phyloP scores from a whole-genome alignment of 1,140 invertebrate genomes.

The Elymnias hypermnestra region DNA sequence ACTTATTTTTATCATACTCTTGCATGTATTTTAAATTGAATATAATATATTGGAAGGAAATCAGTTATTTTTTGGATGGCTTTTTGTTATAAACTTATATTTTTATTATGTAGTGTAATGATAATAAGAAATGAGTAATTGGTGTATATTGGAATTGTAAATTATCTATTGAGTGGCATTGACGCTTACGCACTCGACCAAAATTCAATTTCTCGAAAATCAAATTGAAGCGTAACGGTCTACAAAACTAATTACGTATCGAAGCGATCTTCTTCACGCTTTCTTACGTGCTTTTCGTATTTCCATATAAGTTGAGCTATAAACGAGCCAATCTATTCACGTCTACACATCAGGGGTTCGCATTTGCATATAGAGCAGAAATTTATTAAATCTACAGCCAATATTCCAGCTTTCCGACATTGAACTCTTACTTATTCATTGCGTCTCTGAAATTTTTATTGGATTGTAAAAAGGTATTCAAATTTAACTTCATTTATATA shows the following conservation, averaged over 20 bases:
- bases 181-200: background rate
- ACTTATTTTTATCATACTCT: too few species aligned
- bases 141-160: background rate
- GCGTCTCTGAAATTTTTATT: conserved; percentile 59
- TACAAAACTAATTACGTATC: conserved; percentile 73
- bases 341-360: conserved; percentile 74
- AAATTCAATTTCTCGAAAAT: conserved; percentile 43
- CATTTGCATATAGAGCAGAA: conserved; percentile 75
- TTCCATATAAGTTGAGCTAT: conserved; percentile 75
- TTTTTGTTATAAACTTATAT: background rate
- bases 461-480: conserved; percentile 39
- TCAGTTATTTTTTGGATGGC: background rate
- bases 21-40: too few species aligned
- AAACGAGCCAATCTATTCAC: conserved; percentile 75
- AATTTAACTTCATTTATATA: conserved; percentile 26
- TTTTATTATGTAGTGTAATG: too few species aligned
- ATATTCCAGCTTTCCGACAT: conserved; percentile 70
- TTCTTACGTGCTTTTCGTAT: conserved; percentile 74
- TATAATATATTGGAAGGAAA: too few species aligned
- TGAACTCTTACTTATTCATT: conserved; percentile 67
- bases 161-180: background rate
- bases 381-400: conserved; percentile 76
- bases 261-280: conserved; percentile 66
- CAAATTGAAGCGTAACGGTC: conserved; percentile 49
- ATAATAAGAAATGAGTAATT: too few species aligned